Evolutionary conservation across 2,888 invertebrate genomes (phyloP).

Genomic region (Hyalella azteca): DNA sequence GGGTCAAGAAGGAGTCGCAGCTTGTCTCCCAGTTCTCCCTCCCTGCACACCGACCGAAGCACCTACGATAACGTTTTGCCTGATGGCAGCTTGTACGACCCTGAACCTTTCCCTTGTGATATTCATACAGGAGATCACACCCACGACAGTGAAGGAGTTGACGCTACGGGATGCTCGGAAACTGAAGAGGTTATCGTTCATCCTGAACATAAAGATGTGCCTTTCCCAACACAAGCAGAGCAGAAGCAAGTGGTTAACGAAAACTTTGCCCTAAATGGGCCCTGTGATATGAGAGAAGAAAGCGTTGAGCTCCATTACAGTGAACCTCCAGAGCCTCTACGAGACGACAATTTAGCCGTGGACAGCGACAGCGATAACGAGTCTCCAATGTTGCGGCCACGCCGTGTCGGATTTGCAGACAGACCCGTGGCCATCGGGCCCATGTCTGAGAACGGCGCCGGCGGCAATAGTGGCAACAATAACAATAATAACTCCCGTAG

Average conservation of each 20-base stretch:
- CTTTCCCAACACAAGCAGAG: background rate
- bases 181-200: background rate
- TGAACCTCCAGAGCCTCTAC: slow-evolving; percentile 53
- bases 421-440: slow-evolving; percentile 29
- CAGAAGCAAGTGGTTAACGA: background rate
- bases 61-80: slow-evolving; percentile 7
- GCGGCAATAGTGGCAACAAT: background rate
- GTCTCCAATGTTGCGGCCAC: slow-evolving; percentile 34
- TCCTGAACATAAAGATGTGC: slow-evolving; percentile 11
- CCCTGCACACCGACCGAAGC: slow-evolving; percentile 14
- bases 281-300: slow-evolving; percentile 26
- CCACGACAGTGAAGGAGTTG: background rate
- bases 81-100: slow-evolving; percentile 8
- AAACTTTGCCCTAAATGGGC: background rate
- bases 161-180: slow-evolving; percentile 19
- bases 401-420: slow-evolving; percentile 38
- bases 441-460: slow-evolving; percentile 13
- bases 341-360: slow-evolving; percentile 55
- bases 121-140: background rate
- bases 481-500: slow-evolving; percentile 38
- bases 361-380: slow-evolving; percentile 58
- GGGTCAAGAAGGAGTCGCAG: background rate
- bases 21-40: background rate
- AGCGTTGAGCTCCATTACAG: slow-evolving; percentile 50
- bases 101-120: background rate